Evolutionary conservation across 2,888 invertebrate species (phyloP).

Genomic region (Smittia sp.): DNA sequence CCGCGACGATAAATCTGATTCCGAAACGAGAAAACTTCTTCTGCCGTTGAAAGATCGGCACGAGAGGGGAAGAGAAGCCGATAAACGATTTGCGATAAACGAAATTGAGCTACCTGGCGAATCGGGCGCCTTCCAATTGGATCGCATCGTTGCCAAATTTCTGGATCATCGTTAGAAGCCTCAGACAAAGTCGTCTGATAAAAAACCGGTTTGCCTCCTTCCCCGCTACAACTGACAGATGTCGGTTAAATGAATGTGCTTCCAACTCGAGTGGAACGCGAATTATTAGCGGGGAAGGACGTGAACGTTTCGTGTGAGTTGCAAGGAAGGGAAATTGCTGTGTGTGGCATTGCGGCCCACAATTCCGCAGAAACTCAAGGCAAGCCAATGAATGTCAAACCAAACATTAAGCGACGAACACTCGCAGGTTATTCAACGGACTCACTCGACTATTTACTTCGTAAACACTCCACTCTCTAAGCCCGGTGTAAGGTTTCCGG

Average conservation of each 20-base stretch:
- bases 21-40: background rate
- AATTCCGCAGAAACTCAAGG: background rate
- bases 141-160: conserved; percentile 2
- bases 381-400: background rate
- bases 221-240: background rate
- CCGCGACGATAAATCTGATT: background rate
- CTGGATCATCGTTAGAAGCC: background rate
- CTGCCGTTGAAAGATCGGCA: background rate
- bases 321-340: background rate
- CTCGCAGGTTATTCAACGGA: background rate
- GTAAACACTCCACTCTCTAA: background rate
- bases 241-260: background rate
- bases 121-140: background rate
- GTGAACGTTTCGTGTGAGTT: background rate
- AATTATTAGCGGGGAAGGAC: background rate
- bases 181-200: background rate
- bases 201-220: background rate
- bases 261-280: background rate
- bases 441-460: background rate
- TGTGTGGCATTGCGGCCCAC: background rate
- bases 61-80: background rate
- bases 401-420: background rate
- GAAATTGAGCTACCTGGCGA: background rate
- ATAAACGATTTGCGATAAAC: background rate
- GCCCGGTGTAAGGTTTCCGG: conserved; percentile 12